Conservation (phyloP, 2,797 vertebrate species). For the Adrianichthys oophorus region DNA sequence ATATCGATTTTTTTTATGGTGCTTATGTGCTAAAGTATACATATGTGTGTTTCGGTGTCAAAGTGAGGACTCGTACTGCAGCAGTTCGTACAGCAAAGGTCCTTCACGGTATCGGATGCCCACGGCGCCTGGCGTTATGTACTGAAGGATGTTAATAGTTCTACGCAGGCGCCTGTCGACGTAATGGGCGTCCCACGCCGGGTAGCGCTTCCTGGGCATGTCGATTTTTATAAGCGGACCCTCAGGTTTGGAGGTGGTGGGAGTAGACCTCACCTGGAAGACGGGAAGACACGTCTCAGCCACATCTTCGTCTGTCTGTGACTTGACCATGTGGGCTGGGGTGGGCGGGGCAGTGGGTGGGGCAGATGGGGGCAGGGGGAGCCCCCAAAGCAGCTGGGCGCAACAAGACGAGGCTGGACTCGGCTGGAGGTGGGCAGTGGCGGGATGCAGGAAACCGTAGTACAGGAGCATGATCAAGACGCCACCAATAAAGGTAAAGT, state of each 20-base stretch:
- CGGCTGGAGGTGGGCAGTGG: conserved; percentile 87
- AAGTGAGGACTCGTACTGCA: conserved; percentile 99
- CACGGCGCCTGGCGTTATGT: conserved; percentile 92
- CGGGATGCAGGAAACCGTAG: conserved; percentile 96
- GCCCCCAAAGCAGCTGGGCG: conserved; percentile 97
- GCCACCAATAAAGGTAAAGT: conserved; percentile 93
- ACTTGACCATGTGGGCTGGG: conserved; percentile 69
- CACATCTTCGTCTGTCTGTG: conserved; percentile 79
- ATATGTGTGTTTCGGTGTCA: conserved; percentile 71
- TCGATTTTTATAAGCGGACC: conserved; percentile 98
- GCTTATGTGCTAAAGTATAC: conserved; percentile 40
- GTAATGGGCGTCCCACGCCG: conserved; percentile 98
- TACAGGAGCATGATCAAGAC: conserved; percentile 94
- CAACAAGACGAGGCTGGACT: conserved; percentile 93
- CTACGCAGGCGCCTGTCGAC: conserved; percentile 97
- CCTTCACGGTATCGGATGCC: conserved; percentile 97
- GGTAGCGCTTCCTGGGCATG: conserved; percentile 98
- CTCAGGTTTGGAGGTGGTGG: conserved; percentile 81
- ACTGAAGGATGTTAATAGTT: conserved; percentile 99
- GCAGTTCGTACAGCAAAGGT: conserved; percentile 94
- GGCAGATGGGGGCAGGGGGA: conserved; percentile 94
- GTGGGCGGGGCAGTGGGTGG: conserved; percentile 90
- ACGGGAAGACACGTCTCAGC: conserved; percentile 95
- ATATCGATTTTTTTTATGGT: conserved; percentile 28
- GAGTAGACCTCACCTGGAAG: conserved; percentile 96